Evolutionary conservation across 2,797 vertebrate species (phyloP), one percentile per base, ranked within the genome.

Genomic region (Cuculus canorus): DNA sequence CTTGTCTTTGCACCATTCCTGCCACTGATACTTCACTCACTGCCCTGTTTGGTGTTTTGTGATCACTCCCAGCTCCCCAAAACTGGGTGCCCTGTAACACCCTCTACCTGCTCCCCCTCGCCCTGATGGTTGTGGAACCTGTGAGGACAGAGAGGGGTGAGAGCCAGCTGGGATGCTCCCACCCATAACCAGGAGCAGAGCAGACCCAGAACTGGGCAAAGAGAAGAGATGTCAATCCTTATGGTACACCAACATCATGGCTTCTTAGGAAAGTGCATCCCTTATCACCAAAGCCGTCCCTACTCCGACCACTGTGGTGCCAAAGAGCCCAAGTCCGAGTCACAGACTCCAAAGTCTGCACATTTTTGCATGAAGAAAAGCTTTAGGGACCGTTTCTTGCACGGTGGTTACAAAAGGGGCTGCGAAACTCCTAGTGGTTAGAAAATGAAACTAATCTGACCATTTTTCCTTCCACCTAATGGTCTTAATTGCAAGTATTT

Each of bases 31-130:
- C 37, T 83, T 47, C 1, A 0, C 56, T 63, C 10, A 0, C 73
- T 69, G 35, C 56, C 23, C 35, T 21, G 30, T n/a, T 66, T 0
- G 1, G 3, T 61, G 25, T 57, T 33, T 27, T 27, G 3, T 24
- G 63, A 41, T 35, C 59, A 2, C 57, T 39, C 45, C 48, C 59
- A 80, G 30, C 39, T 30, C 27, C n/a, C 66, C 32, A 28, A 6
- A 91, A 27, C 0, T 0, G 18, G 27, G 28, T 9, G 8, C 43
- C 28, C 4, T 2, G 25, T 33, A 28, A 32, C 19, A 59, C 7
- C 30, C 52, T 54, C 17, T 16, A 7, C 79, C 11, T 2, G 22
- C 43, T 17, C 11, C 75, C 45, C 63, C 56, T 61, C n/a, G 21
- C 24, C 6, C 17, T 16, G 22, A 17, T 61, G n/a, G 10, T 6